These are phyloP conservation scores for Picus viridis DNA, from an alignment of 2,797 vertebrate species.

Conservation along the genomic window DNA sequence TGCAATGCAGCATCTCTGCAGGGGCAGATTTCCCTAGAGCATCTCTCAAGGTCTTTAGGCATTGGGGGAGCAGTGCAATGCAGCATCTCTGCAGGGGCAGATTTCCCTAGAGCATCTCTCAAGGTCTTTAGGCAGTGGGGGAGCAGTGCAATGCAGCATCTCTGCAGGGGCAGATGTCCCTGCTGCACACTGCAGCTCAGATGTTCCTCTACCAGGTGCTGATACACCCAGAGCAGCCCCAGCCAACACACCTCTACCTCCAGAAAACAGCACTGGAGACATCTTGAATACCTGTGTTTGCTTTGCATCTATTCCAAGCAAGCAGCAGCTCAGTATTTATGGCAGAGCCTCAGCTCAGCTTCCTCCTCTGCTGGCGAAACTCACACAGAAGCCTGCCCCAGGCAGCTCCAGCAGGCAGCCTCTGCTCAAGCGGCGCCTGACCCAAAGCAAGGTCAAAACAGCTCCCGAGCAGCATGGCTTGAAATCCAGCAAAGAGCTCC, in stretches of 20 bases:
- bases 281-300: accelerated
- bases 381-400: accelerated
- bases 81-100: background rate
- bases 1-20: background rate
- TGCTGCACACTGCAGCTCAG: background rate
- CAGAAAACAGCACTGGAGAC: background rate
- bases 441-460: background rate
- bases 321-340: background rate
- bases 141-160: background rate
- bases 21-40: background rate
- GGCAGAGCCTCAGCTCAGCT: background rate
- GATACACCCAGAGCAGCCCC: background rate
- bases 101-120: background rate
- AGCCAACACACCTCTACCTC: background rate
- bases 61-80: background rate
- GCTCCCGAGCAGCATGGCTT: background rate
- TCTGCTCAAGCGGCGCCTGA: background rate
- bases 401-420: background rate
- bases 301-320: background rate
- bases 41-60: background rate
- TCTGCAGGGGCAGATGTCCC: background rate
- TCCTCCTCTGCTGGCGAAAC: background rate
- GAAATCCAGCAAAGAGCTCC: accelerated
- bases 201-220: background rate
- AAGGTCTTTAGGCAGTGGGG: background rate